Evolutionary conservation across 2,797 vertebrate genomes (phyloP).

Genomic region (Clarias fuscus): DNA sequence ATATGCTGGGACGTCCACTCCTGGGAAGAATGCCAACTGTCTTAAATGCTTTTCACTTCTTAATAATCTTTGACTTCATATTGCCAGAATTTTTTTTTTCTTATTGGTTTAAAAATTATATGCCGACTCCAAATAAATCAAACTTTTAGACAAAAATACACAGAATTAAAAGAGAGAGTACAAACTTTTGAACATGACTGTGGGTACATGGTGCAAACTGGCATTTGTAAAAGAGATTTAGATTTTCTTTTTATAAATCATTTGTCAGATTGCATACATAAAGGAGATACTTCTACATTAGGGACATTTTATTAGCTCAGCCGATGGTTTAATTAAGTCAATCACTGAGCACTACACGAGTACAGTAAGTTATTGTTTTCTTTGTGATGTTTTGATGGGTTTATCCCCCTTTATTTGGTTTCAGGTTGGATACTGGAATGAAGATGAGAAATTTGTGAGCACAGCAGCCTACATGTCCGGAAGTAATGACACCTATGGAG

Average conservation of each 20-base stretch:
- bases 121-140: too few species aligned
- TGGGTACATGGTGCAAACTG: not conserved
- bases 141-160: too few species aligned
- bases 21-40: too few species aligned
- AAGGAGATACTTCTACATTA: not conserved
- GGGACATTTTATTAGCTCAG: not conserved
- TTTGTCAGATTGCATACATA: not conserved
- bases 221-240: not conserved
- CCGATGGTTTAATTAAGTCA: not conserved
- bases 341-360: not conserved
- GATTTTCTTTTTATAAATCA: not conserved
- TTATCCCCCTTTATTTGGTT: slow-evolving; percentile 41
- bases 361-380: not conserved
- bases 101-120: too few species aligned
- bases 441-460: slow-evolving; percentile 94
- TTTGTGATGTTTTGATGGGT: not conserved
- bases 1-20: too few species aligned
- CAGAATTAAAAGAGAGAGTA: too few species aligned
- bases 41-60: too few species aligned
- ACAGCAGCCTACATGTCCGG: slow-evolving; percentile 81
- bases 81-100: too few species aligned
- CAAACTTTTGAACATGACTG: too few species aligned
- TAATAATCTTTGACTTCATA: too few species aligned
- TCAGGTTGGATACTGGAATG: slow-evolving; percentile 98
- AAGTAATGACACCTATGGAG: slow-evolving; percentile 85